Conservation (phyloP, 2,113 vertebrate species). For the Romanogobio albipinnatus region DNA sequence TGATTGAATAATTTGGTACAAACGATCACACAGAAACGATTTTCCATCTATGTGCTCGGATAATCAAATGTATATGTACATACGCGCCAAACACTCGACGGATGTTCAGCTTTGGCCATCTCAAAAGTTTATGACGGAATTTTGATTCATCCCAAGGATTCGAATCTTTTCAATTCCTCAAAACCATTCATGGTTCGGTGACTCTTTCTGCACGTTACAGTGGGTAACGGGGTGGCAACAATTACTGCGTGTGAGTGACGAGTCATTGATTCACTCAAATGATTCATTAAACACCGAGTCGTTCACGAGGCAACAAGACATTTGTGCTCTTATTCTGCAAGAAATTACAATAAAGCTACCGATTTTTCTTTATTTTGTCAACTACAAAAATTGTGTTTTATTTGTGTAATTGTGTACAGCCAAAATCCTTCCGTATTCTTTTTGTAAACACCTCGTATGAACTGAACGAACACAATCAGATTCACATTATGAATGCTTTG, state of each 20-base stretch:
- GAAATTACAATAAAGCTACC: background rate
- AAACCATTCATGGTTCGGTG: background rate
- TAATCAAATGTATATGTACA: background rate
- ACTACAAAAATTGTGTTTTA: background rate
- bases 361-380: background rate
- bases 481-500: background rate
- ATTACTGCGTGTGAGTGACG: background rate
- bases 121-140: background rate
- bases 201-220: background rate
- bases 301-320: background rate
- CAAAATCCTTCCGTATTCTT: background rate
- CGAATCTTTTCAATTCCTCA: conserved; percentile 8
- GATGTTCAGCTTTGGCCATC: background rate
- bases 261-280: background rate
- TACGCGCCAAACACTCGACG: background rate
- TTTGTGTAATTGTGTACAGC: background rate
- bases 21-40: background rate
- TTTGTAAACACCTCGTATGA: no score
- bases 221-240: background rate
- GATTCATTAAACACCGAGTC: background rate
- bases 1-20: background rate
- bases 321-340: background rate
- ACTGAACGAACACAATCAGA: background rate
- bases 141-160: background rate
- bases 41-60: background rate